phyloP scores from a whole-genome alignment of 2,113 vertebrate species.

The Ovis canadensis region DNA sequence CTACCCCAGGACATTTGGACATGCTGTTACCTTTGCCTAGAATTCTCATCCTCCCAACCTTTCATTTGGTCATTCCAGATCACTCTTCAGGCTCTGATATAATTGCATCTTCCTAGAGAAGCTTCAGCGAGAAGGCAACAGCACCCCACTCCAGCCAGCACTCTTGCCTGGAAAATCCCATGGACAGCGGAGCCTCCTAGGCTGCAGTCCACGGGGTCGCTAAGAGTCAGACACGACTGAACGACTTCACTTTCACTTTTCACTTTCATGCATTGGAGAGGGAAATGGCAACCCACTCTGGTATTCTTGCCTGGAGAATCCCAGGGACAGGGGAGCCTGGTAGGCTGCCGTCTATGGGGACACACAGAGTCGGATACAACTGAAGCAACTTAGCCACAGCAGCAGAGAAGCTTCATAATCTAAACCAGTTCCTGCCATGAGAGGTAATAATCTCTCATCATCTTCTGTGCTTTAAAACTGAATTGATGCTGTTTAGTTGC shows the following conservation, averaged over 20 bases:
- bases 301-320: no score
- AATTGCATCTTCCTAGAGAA: background rate
- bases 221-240: no score
- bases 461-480: background rate
- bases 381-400: no score
- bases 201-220: no score
- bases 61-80: background rate
- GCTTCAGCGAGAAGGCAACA: background rate
- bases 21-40: background rate
- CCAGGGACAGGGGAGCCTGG: no score
- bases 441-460: background rate
- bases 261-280: no score
- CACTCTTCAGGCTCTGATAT: background rate
- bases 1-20: background rate
- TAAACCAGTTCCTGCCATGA: background rate
- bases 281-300: no score
- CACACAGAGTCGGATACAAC: rapidly evolving
- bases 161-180: no score
- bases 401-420: background rate
- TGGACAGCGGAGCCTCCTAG: rapidly evolving
- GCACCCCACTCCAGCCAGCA: no score
- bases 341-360: no score
- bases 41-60: background rate
- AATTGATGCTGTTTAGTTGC: background rate
- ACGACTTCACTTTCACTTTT: no score